These are phyloP conservation scores for Chiloscyllium punctatum DNA, from an alignment of 2,797 vertebrate species.

Conservation along the genomic window DNA sequence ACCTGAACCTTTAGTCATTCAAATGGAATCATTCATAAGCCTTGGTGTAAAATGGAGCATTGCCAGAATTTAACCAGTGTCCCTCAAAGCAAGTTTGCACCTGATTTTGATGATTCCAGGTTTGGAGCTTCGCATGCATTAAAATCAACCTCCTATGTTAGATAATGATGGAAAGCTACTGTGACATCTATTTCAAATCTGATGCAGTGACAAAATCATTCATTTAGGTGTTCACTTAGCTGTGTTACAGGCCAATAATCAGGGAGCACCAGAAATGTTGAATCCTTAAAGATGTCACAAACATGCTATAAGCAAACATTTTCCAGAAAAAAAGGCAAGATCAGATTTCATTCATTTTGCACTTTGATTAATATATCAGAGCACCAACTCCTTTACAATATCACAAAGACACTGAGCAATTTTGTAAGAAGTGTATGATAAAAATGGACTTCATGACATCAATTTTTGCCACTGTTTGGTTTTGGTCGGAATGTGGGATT, in stretches of 20 bases:
- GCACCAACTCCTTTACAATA: not conserved
- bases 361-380: not conserved
- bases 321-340: not conserved
- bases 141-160: not conserved
- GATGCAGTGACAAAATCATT: not conserved
- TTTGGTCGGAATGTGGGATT: not conserved
- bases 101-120: not conserved
- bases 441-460: not conserved
- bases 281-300: not conserved
- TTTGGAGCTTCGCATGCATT: not conserved
- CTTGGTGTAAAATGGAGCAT: not conserved
- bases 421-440: not conserved
- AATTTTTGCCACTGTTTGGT: constrained; percentile 1
- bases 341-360: not conserved
- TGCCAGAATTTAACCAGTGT: not conserved
- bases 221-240: not conserved
- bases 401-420: not conserved
- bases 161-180: not conserved
- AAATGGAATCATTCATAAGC: too few relatives aligned
- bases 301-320: not conserved
- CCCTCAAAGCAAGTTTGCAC: not conserved
- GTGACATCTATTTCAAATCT: not conserved
- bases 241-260: not conserved
- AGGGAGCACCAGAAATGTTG: not conserved
- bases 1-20: not conserved